These are phyloP conservation scores for Gadopsis bispinosus DNA, from an alignment of 2,797 vertebrate species.

Conservation along the genomic window DNA sequence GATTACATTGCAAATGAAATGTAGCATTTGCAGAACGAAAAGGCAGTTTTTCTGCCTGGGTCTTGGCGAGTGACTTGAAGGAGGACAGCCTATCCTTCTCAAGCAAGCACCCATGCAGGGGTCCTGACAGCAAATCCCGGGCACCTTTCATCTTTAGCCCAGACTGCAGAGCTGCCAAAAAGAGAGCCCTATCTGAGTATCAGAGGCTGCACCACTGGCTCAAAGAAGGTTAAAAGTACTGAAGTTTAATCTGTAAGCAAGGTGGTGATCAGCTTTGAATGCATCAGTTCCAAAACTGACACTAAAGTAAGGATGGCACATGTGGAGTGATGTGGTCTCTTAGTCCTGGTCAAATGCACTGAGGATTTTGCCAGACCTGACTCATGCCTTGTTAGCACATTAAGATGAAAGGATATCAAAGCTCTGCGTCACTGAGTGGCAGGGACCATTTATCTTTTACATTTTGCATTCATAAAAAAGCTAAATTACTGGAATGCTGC, in stretches of 20 bases:
- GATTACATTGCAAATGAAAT: no score
- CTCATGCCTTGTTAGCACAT: slow-evolving; percentile 11
- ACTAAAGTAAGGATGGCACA: not conserved
- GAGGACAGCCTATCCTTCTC: slow-evolving; percentile 18
- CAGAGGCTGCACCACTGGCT: slow-evolving; percentile 12
- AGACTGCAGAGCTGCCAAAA: slow-evolving; percentile 25
- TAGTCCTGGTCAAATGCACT: not conserved
- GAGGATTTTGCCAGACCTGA: slow-evolving; percentile 4
- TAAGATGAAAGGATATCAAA: not conserved
- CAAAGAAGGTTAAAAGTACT: slow-evolving; percentile 9
- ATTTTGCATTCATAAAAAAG: slow-evolving; percentile 17
- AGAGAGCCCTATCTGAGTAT: slow-evolving; percentile 21
- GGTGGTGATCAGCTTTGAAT: not conserved
- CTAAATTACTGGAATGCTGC: slow-evolving; percentile 15
- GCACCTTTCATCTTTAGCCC: slow-evolving; percentile 46
- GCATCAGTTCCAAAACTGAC: not conserved
- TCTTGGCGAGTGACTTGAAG: slow-evolving; percentile 21
- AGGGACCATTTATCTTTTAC: slow-evolving; percentile 12
- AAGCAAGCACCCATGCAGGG: slow-evolving; percentile 13
- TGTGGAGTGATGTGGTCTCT: not conserved
- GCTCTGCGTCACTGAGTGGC: slow-evolving; percentile 15
- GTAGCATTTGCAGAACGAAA: not conserved
- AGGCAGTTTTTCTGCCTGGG: slow-evolving; percentile 3
- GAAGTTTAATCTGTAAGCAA: slow-evolving; percentile 1
- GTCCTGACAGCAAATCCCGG: slow-evolving; percentile 19